Evolutionary conservation across 1,140 invertebrate species (phyloP), one percentile per base, ranked within the genome.

Genomic region (Chionoecetes opilio): DNA sequence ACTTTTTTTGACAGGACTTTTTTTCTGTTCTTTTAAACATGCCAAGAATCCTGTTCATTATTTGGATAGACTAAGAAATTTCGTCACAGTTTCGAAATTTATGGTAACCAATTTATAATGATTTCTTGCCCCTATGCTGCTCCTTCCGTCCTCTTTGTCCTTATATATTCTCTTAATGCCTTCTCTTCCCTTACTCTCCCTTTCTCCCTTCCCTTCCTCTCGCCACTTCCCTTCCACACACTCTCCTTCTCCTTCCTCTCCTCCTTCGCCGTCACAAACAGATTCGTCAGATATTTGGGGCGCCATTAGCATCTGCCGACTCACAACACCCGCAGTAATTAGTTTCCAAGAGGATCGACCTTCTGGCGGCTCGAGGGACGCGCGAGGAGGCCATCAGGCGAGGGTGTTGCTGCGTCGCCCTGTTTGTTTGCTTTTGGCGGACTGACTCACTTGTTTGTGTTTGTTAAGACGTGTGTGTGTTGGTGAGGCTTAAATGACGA

Each of bases 201-300:
- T 38, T 87, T 32, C 32, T 37, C 35, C 35, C 86, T 32, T 88
- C 38, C 11, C 41, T 2, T 41, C 11, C 38, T 37, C 26, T 37
- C 38, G n/a, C 88, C 38, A 17, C 38, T n/a, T 90, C 38, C 88
- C 38, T 2, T 90, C 88, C 38, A 75, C 88, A 3, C n/a, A n/a
- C n/a, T n/a, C n/a, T n/a, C n/a, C n/a, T n/a, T n/a, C 35, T n/a
- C n/a, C 0, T n/a, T 21, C 88, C 31, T 26, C 17, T 9, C 31
- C 88, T 53, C 38, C 31, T 53, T 31, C 88, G 37, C 93, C 93
- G 87, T 94, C 93, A 89, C 89, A 75, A 88, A 94, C 93, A 94
- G 93, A 94, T 94, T 82, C 93, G 46, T 35, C n/a, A 38, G 86
- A 90, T 94, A 94, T 94, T 94, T 90, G 89, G 85, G 35, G 46